phyloP scores from a whole-genome alignment of 2,888 invertebrate species.

The Rotaria sp. region DNA sequence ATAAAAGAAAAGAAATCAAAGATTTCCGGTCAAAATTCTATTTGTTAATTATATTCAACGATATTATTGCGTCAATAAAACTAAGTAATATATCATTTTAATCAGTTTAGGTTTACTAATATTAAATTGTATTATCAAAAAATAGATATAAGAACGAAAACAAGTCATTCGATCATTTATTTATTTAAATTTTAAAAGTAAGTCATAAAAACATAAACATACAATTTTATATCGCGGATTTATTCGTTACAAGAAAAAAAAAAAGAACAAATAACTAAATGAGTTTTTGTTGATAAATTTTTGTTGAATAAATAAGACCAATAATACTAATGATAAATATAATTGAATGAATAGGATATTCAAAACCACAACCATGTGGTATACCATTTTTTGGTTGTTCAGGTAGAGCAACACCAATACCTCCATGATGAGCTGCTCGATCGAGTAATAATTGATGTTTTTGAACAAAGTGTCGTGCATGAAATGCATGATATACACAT shows the following conservation, averaged over 20 bases:
- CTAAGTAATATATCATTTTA: no score
- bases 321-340: not conserved
- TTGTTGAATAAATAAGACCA: not conserved
- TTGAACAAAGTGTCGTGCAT: not conserved
- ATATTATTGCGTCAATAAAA: no score
- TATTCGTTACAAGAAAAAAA: not conserved
- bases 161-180: no score
- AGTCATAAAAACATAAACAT: no score
- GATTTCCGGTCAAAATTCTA: no score
- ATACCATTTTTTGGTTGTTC: not conserved
- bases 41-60: no score
- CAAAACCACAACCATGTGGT: not conserved
- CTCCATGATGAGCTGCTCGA: not conserved
- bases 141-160: no score
- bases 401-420: not conserved
- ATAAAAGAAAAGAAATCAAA: no score
- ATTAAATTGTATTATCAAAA: no score
- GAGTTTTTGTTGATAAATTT: not conserved
- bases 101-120: no score
- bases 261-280: not conserved
- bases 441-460: not conserved
- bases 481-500: not conserved
- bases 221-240: not conserved
- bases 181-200: no score
- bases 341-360: not conserved